These are phyloP conservation scores for Rotaria magnacalcarata DNA, from an alignment of 2,888 invertebrate genomes.

Conservation along the genomic window DNA sequence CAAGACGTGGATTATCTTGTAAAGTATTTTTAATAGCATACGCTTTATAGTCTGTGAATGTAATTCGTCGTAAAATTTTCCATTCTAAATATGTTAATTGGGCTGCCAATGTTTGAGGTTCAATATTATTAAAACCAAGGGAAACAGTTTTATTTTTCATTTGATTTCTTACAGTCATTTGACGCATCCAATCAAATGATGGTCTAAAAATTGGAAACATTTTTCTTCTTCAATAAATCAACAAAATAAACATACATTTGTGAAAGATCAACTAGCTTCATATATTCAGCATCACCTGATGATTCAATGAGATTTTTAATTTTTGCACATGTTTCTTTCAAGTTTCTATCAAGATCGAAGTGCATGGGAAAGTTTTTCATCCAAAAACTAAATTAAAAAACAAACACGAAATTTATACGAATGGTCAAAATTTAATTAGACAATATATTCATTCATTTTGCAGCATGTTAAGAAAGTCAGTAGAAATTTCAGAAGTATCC, in stretches of 20 bases:
- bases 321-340: conserved; percentile 58
- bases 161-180: conserved; percentile 62
- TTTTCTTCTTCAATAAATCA: not conserved
- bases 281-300: conserved; percentile 51
- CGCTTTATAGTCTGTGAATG: conserved; percentile 63
- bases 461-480: too few species aligned
- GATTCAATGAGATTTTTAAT: conserved; percentile 57
- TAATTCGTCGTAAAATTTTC: conserved; percentile 63
- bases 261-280: conserved; percentile 12
- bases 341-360: conserved; percentile 62
- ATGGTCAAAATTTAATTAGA: too few species aligned
- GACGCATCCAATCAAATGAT: conserved; percentile 64
- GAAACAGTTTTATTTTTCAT: conserved; percentile 54
- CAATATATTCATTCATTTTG: too few species aligned
- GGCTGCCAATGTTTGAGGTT: conserved; percentile 63
- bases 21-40: conserved; percentile 63
- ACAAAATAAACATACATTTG: not conserved
- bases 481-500: too few species aligned
- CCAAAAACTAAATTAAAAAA: conserved; percentile 60
- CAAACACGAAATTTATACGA: not conserved
- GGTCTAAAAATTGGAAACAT: conserved; percentile 56
- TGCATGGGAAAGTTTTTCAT: conserved; percentile 63
- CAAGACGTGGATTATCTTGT: conserved; percentile 62
- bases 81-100: conserved; percentile 64
- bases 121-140: conserved; percentile 64